Base-by-base conservation (phyloP, 2,797 vertebrate genomes). In the Odontamblyopus lacepedii region DNA sequence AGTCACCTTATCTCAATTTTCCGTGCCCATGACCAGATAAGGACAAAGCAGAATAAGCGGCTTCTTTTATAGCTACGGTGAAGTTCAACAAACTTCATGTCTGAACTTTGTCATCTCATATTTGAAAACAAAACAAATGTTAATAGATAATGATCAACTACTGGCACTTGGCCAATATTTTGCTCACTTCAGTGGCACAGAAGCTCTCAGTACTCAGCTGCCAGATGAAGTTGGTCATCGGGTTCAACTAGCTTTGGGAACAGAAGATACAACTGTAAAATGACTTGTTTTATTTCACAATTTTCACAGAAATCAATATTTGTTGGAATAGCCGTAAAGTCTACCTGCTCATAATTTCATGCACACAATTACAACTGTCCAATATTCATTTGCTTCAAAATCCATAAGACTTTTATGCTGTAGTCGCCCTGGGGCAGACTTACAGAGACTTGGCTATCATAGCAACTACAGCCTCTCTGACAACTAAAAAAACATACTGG, bases 101-200 rank as follows among this genome's bases (percentile, higher is more conserved):
- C 72, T 83, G 75, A 80, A 83, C 83, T 89, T 83, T 90, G 78
- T 51, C 27, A n/a, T 70, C 1, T 75, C 71, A 66, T 72, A 61
- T 57, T 72, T 29, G 35, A 55, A 62, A 72, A 72, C 69, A 57
- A 65, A 77, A 73, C 35, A 67, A 71, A 76, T 6, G 30, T 41
- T 26, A 29, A 73, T 63, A 70, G 66, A 56, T 67, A 69, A 13
- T 60, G 79, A 80, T 78, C 75, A 75, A 66, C 12, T 32, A 26
- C 50, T 81, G 76, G 75, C 74, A 64, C 63, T 53, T 18, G 44
- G 67, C 63, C 69, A 69, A 0, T 63, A 65, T 73, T 77, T 75
- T 23, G 73, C 18, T 44, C 64, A 57, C 72, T 67, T 19, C 2
- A 30, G 59, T 5, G 38, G 59, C 51, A 55, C 44, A 48, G 13